Evolutionary conservation across 2,888 invertebrate genomes (phyloP), one percentile per base, ranked within the genome.

Genomic region (Amiota minor): DNA sequence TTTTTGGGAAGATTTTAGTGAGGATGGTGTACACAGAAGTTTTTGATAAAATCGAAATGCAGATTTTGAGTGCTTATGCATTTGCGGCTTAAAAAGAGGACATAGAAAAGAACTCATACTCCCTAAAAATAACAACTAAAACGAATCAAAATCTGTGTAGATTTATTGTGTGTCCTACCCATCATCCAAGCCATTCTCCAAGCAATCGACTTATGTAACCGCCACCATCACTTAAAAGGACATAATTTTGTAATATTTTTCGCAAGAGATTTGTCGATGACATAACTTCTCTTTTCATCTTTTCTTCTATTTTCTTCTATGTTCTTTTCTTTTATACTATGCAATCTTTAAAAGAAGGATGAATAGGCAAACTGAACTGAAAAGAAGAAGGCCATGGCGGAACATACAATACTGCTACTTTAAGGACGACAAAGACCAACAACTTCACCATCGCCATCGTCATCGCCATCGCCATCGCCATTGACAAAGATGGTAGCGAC

Each of bases 191-290:
- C 59, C 59, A 16, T 20, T 9, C 59, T 59, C 53, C 53, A 18
- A 18, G 59, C 59, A 35, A 45, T 45, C 45, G 14, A 14, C 62
- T 35, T 12, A 11, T 12, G 8, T 20, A 23, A n/a, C 62, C 62
- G 45, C 45, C 23, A 62, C 67, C 67, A 20, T 20, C 16, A 68
- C 67, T 68, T 68, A 71, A 72, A 47, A 73, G 53, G 73, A 70
- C 75, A 76, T 83, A 83, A 83, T 82, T 81, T 77, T 78, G 79
- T 79, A 77, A 83, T 85, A 85, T 82, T 78, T 85, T 78, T 74
- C 67, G 67, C 67, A 53, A 53, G 50, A 50, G 67, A 68, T 47
- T 50, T 68, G 67, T 20, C 75, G 80, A 78, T 85, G 83, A 79
- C 84, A 82, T 82, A 84, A 84, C 80, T 82, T 84, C 81, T 82